Evolutionary conservation across 2,797 vertebrate genomes (phyloP).

Genomic region (Pangasius macronema): DNA sequence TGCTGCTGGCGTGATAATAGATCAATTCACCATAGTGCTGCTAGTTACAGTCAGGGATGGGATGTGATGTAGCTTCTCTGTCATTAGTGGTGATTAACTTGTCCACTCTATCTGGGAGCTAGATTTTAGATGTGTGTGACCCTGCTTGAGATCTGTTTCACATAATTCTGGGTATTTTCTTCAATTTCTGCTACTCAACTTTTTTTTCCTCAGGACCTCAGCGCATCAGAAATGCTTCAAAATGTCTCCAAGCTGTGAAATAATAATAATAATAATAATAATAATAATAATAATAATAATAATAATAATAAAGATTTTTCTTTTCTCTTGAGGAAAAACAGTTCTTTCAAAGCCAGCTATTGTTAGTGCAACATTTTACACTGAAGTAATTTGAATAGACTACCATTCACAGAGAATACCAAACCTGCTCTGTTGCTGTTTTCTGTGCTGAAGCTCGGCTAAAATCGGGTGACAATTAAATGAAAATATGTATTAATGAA

Average conservation of each 20-base stretch:
- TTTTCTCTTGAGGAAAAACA: background rate
- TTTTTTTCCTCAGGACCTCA: background rate
- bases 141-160: background rate
- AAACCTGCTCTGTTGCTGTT: background rate
- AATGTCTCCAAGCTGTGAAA: background rate
- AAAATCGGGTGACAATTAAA: background rate
- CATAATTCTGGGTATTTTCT: background rate
- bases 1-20: background rate
- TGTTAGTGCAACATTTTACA: background rate
- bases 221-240: background rate
- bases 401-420: background rate
- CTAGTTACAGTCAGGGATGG: background rate
- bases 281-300: background rate
- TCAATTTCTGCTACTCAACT: background rate
- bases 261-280: too few species aligned
- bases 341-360: background rate
- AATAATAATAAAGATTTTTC: background rate
- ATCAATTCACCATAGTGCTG: constrained; percentile 22
- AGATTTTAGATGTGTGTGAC: background rate
- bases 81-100: background rate
- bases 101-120: background rate
- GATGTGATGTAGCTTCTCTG: constrained; percentile 8
- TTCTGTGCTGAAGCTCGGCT: background rate
- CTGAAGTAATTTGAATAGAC: background rate
- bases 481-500: background rate